Evolutionary conservation across 2,113 vertebrate genomes (phyloP).

Genomic region (Burhinus bistriatus): DNA sequence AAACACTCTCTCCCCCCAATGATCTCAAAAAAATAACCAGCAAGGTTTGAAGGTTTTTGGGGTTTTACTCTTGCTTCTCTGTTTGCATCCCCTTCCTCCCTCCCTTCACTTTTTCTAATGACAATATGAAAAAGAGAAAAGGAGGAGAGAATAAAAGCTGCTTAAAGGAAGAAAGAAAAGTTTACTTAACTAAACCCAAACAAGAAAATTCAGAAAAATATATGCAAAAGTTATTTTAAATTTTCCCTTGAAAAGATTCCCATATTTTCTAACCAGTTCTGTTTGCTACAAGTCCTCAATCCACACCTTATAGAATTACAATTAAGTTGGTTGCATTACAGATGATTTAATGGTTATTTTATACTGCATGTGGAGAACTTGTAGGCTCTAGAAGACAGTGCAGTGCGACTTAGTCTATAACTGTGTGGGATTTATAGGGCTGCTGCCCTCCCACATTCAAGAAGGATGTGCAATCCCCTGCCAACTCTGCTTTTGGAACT

Average conservation of each 20-base stretch:
- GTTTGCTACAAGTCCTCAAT: not conserved
- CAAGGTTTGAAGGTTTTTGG: not conserved
- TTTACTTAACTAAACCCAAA: not conserved
- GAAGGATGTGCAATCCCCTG: not conserved
- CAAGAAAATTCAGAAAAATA: not conserved
- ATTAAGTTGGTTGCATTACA: not conserved
- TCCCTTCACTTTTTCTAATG: not conserved
- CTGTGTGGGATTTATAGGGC: not conserved
- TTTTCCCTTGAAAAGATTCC: not conserved
- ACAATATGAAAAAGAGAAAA: not conserved
- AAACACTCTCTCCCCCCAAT: rapidly evolving
- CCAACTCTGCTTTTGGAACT: not conserved
- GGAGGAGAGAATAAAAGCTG: not conserved
- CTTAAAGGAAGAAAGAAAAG: not conserved
- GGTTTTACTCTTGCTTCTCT: not conserved
- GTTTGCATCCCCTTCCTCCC: not conserved
- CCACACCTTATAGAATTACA: not conserved
- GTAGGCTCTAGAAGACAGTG: not conserved
- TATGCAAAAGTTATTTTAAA: not conserved
- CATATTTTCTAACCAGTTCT: not conserved
- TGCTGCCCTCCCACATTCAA: not conserved
- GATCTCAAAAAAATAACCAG: not conserved
- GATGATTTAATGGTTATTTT: constrained; percentile 20
- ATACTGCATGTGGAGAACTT: not conserved
- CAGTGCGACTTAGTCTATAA: not conserved